A percentile compares a stretch with the other conserved stretches of the same genome.
Evolutionary conservation across 2,888 invertebrate genomes (phyloP).

Genomic region (Oscheius myriophilus): DNA sequence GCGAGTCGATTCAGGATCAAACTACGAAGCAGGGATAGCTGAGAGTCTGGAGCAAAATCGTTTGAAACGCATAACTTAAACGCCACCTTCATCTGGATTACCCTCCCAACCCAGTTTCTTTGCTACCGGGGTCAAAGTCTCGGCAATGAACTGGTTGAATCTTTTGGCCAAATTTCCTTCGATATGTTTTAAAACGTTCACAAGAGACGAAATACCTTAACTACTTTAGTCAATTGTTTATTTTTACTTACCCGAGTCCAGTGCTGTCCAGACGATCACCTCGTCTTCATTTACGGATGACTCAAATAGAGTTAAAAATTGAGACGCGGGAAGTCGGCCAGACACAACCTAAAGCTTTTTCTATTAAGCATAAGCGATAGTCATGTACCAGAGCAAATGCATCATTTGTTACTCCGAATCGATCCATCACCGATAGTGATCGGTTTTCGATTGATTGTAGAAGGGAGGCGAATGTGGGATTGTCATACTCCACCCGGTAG

Average conservation of each 20-base stretch:
- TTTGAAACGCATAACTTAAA: background rate
- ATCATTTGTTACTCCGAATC: conserved; percentile 88
- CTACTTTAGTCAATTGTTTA: too few species aligned
- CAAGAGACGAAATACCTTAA: conserved; percentile 39
- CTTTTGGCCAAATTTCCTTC: conserved; percentile 37
- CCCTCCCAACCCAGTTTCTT: conserved; percentile 61
- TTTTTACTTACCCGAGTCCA: conserved; percentile 33
- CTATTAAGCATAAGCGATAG: too few species aligned
- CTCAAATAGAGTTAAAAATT: conserved; percentile 83
- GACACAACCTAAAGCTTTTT: too few species aligned
- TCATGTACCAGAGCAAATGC: conserved; percentile 90
- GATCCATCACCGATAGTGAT: conserved; percentile 86
- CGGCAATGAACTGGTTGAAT: conserved; percentile 54
- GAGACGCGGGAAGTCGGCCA: conserved; percentile 82
- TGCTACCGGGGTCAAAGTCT: conserved; percentile 53
- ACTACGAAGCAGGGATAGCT: conserved; percentile 49
- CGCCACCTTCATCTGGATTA: conserved; percentile 50
- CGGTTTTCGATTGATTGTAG: conserved; percentile 84
- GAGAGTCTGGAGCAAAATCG: conserved; percentile 52
- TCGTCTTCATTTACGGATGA: conserved; percentile 85
- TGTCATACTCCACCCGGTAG: conserved; percentile 80
- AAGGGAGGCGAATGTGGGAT: conserved; percentile 71
- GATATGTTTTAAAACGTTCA: conserved; percentile 40
- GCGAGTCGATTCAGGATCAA: conserved; percentile 56
- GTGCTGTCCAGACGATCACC: conserved; percentile 87